Evolutionary conservation across 2,888 invertebrate genomes (phyloP), one percentile per base, ranked within the genome.

Genomic region (Empis livida): DNA sequence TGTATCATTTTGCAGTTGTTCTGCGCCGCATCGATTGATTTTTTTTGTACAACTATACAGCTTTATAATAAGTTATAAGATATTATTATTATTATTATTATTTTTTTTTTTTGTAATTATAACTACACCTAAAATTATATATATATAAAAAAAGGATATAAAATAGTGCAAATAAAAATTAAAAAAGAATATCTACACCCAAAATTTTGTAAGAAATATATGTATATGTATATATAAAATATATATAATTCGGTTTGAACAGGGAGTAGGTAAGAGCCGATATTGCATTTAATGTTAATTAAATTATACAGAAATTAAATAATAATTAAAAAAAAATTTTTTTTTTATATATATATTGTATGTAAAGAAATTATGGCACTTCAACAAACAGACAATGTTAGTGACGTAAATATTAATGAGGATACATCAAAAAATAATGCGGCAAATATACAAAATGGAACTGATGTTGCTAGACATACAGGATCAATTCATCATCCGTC

Each of bases 301-400:
- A 27, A 27, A 27, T 27, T 27, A 27, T 27, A 27, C 6, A 27
- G 23, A 27, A 27, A 27, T 27, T 27, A 27, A 27, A 27, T 8
- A 27, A 27, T 20, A 5, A 20, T 27, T 8, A 8, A 27, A 27
- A 27, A 27, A 27, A 27, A 8, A 8, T 6, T 27, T 9, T 27
- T 27, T 27, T 27, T 27, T 8, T 20, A 20, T 20, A n/a, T n/a
- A n/a, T n/a, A n/a, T 20, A 20, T 20, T 20, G 5, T 27, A 27
- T 27, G 8, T 27, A 27, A 23, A 47, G 47, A 45, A 52, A 53
- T 50, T 54, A 59, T 59, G 59, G 59, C 58, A 53, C 59, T 58
- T 50, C 59, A 58, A 53, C 59, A 59, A 53, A 55, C 56, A 48
- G 54, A 57, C 46, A 56, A 51, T 53, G 51, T 58, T 48, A 57